phyloP scores from a whole-genome alignment of 2,113 vertebrate genomes.

The Osmerus mordax region DNA sequence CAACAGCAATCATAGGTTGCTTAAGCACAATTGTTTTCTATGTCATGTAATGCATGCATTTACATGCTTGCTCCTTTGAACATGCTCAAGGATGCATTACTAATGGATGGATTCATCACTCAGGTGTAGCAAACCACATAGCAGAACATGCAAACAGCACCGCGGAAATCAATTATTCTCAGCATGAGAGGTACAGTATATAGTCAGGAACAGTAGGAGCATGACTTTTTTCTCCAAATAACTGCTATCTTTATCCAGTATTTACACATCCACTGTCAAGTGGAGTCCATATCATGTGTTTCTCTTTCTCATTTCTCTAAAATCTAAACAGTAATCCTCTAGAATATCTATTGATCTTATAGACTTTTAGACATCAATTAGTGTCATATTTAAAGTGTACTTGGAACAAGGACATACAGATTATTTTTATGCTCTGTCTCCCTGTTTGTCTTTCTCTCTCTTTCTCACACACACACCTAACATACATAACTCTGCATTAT shows the following conservation, averaged over 20 bases:
- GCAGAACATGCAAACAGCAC: neutral
- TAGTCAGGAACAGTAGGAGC: too few relatives aligned
- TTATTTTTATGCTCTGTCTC: neutral
- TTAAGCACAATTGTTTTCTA: neutral
- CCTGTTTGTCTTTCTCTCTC: neutral
- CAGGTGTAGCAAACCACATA: neutral
- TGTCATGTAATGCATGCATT: slow-evolving; percentile 1
- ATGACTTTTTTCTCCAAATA: too few relatives aligned
- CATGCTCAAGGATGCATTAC: neutral
- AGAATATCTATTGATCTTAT: neutral
- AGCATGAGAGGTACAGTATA: neutral
- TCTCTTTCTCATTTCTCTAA: neutral
- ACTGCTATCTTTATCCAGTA: neutral
- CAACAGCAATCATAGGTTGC: neutral
- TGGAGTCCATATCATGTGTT: neutral
- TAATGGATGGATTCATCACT: neutral
- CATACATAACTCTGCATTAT: neutral
- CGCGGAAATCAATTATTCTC: neutral
- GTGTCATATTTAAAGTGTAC: neutral
- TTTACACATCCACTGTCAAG: neutral
- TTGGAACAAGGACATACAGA: neutral
- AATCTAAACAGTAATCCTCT: neutral
- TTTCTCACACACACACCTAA: neutral
- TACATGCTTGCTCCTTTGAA: neutral
- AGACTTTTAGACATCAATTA: neutral